These are phyloP conservation scores for Oenanthe oenanthe DNA, from an alignment of 2,113 vertebrate species.

Conservation along the genomic window DNA sequence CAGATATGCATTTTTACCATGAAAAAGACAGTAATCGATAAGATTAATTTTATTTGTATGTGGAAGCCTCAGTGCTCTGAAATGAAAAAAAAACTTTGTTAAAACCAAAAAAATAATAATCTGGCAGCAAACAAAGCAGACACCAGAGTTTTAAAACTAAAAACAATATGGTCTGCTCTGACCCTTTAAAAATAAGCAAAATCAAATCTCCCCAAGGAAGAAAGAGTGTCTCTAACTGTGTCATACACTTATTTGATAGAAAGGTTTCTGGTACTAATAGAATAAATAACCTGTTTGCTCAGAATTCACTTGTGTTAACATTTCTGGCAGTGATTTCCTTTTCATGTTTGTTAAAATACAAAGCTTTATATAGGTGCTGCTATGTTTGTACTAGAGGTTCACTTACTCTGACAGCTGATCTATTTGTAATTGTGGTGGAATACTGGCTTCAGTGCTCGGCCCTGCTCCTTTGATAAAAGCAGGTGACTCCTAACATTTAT, in stretches of 20 bases:
- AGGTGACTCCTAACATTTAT: neutral
- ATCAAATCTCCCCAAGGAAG: neutral
- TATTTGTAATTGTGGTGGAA: neutral
- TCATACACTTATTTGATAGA: neutral
- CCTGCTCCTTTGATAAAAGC: neutral
- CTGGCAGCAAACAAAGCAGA: neutral
- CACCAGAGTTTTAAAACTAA: neutral
- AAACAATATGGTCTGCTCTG: neutral
- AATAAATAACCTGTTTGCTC: slow-evolving; percentile 6
- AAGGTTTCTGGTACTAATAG: neutral
- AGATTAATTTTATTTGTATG: neutral
- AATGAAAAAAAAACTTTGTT: neutral
- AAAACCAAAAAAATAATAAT: neutral
- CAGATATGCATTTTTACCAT: neutral
- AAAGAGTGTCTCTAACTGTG: neutral
- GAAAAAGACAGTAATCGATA: neutral
- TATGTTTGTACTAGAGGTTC: neutral
- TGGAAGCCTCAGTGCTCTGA: neutral
- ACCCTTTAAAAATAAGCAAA: neutral
- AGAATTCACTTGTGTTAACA: neutral
- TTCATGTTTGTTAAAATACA: slow-evolving; percentile 8
- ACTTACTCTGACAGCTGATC: neutral
- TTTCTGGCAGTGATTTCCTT: neutral
- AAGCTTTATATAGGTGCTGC: neutral
- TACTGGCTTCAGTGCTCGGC: neutral